Percentiles rank a stretch among this genome's conserved stretches.
phyloP scores from a whole-genome alignment of 2,113 vertebrate species.

The Hyaena hyaena region DNA sequence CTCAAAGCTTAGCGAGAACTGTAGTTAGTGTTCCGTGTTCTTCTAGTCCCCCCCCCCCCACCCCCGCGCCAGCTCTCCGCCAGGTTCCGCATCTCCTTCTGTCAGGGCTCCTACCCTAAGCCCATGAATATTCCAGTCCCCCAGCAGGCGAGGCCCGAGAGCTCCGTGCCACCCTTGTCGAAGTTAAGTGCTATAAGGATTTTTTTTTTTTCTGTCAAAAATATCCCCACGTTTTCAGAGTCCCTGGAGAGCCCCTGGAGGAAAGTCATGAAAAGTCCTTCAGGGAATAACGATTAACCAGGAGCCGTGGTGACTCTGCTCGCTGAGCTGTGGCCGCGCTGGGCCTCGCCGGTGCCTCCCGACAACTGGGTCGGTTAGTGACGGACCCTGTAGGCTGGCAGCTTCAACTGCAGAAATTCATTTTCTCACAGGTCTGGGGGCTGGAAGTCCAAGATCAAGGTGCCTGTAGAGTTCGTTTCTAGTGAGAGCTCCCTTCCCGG shows the following conservation, averaged over 20 bases:
- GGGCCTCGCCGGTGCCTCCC: background rate
- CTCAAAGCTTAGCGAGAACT: background rate
- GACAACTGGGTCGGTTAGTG: accelerated
- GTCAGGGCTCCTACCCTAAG: background rate
- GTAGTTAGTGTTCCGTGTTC: accelerated
- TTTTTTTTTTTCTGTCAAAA: background rate
- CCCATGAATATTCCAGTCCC: background rate
- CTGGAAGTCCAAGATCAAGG: background rate
- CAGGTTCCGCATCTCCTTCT: background rate
- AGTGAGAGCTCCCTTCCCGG: background rate
- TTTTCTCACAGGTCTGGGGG: background rate
- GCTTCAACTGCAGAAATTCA: background rate
- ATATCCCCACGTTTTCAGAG: background rate
- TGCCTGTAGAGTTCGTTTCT: too few species aligned
- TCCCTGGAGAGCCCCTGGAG: background rate
- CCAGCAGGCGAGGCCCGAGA: background rate
- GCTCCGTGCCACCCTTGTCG: background rate
- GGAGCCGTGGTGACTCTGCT: accelerated
- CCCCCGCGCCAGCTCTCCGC: background rate
- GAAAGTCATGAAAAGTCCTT: background rate
- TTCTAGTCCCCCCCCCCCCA: background rate
- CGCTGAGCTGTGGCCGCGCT: accelerated
- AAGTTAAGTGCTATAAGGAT: background rate
- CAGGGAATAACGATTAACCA: too few species aligned
- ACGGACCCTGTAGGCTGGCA: accelerated